phyloP scores from a whole-genome alignment of 1,140 invertebrate species.

The Tetraneura akinire region DNA sequence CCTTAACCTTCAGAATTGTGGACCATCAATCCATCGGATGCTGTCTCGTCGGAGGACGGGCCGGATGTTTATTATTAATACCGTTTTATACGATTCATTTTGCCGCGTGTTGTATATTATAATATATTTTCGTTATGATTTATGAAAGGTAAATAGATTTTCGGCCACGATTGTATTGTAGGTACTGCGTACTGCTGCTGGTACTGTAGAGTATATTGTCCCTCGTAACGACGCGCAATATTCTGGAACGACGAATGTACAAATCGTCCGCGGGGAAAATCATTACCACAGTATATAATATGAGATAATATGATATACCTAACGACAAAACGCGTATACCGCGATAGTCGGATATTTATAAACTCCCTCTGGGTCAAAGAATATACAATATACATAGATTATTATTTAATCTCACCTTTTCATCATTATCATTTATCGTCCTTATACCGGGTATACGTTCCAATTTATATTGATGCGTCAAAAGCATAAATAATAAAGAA shows the following conservation, averaged over 20 bases:
- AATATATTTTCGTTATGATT: conserved; percentile 34
- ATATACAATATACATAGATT: too few relatives aligned
- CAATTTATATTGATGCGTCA: too few relatives aligned
- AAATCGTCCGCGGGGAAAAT: not conserved
- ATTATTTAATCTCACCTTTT: conserved; percentile 1
- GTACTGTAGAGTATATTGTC: too few relatives aligned
- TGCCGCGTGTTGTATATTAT: not conserved
- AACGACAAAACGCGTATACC: too few relatives aligned
- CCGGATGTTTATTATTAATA: conserved; percentile 17
- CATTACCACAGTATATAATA: too few relatives aligned
- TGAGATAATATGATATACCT: too few relatives aligned
- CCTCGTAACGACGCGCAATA: conserved; percentile 5
- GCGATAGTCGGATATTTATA: too few relatives aligned
- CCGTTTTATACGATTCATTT: not conserved
- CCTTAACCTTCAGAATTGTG: conserved; percentile 5
- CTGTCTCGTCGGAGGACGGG: not conserved
- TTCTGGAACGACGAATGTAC: not conserved
- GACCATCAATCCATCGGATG: conserved; percentile 15
- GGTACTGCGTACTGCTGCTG: too few relatives aligned
- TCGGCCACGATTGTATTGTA: conserved; percentile 19
- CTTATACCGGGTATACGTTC: too few relatives aligned
- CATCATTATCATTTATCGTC: conserved; percentile 1
- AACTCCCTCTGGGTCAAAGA: not conserved
- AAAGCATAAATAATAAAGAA: not conserved
- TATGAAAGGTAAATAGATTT: conserved; percentile 25